phyloP scores from a whole-genome alignment of 64 coral and sea anemone species.

The Montipora capricornis region DNA sequence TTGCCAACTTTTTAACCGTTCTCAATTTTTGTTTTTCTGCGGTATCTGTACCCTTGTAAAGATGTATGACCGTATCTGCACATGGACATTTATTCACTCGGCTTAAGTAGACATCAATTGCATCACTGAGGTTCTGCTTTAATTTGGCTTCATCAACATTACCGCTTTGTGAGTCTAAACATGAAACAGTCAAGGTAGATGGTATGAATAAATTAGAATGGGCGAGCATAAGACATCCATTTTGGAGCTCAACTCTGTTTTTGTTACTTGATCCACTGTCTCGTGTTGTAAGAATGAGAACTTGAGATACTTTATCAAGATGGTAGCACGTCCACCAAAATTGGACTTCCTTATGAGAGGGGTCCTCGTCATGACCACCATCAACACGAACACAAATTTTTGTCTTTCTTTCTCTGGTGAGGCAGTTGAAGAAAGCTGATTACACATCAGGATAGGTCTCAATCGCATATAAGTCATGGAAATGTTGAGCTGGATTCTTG shows the following conservation, averaged over 20 bases:
- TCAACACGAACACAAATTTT: slow-evolving; percentile 66
- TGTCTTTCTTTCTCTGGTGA: slow-evolving; percentile 36
- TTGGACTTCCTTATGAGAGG: slow-evolving; percentile 53
- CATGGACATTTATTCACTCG: slow-evolving; percentile 57
- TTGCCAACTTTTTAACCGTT: background rate
- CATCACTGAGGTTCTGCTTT: slow-evolving; percentile 65
- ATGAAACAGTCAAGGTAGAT: slow-evolving; percentile 74
- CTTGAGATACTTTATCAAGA: slow-evolving; percentile 46
- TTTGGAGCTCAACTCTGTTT: slow-evolving; percentile 64
- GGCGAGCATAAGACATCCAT: slow-evolving; percentile 51
- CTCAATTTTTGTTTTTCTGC: background rate
- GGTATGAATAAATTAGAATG: slow-evolving; percentile 64
- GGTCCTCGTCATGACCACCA: slow-evolving; percentile 61
- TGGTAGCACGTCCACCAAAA: slow-evolving; percentile 74
- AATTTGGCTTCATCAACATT: slow-evolving; percentile 58
- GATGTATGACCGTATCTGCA: slow-evolving; percentile 34
- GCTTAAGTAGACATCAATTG: slow-evolving; percentile 64
- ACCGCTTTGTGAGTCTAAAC: slow-evolving; percentile 37
- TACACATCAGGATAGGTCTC: slow-evolving; percentile 3
- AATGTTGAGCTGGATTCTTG: slow-evolving; percentile 61
- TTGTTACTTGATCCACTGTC: slow-evolving; percentile 62
- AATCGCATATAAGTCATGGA: slow-evolving; percentile 2
- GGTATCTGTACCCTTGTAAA: slow-evolving; percentile 57
- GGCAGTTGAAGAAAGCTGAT: slow-evolving; percentile 65
- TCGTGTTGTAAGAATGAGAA: slow-evolving; percentile 42